phyloP scores from a whole-genome alignment of 2,113 vertebrate species.

The Lagenorhynchus albirostris region DNA sequence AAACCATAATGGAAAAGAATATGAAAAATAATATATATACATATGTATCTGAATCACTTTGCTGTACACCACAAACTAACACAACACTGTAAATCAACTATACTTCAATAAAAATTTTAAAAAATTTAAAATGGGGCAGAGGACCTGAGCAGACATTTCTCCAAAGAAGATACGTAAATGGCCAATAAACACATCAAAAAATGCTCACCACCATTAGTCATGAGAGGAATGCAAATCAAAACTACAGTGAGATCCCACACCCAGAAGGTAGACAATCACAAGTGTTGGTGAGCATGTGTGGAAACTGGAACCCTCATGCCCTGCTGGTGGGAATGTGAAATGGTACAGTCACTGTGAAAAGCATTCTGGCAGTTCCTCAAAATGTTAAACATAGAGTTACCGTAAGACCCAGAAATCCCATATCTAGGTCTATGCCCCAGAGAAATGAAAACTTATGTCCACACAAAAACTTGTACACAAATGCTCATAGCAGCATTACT shows the following conservation, averaged over 20 bases:
- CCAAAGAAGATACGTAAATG: background rate
- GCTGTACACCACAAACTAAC: background rate
- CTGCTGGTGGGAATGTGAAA: background rate
- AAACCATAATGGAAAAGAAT: background rate
- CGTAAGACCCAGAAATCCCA: background rate
- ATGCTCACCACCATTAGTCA: background rate
- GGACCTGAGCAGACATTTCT: background rate
- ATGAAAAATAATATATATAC: background rate
- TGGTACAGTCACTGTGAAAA: background rate
- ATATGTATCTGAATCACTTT: background rate
- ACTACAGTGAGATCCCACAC: background rate
- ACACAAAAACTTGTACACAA: background rate
- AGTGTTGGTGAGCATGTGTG: background rate
- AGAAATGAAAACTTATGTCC: background rate
- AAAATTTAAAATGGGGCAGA: background rate
- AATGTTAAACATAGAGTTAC: background rate
- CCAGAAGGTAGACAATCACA: background rate
- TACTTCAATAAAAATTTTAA: background rate
- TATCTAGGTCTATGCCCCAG: background rate
- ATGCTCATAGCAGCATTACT: background rate
- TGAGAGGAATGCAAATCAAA: background rate
- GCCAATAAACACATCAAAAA: background rate
- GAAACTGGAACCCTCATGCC: background rate
- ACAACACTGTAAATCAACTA: background rate
- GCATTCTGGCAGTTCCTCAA: background rate